phyloP scores from a whole-genome alignment of 1,140 invertebrate species.

The Nebria ingens region DNA sequence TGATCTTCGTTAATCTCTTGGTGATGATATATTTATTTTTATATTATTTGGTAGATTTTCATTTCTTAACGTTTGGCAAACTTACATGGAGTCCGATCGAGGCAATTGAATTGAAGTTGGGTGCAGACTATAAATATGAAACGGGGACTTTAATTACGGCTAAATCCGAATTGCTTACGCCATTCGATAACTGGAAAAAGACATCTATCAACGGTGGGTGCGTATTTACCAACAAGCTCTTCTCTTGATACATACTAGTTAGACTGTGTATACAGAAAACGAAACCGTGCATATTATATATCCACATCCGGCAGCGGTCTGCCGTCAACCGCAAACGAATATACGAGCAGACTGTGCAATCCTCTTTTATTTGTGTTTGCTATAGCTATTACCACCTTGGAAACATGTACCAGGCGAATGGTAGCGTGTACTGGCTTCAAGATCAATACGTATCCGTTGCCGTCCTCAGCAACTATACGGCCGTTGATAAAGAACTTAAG shows the following conservation, averaged over 20 bases:
- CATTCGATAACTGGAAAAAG: conserved; percentile 60
- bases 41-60: conserved; percentile 15
- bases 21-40: background rate
- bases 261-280: background rate
- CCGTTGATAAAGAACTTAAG: conserved; percentile 29
- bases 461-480: conserved; percentile 37
- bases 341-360: conserved; percentile 7
- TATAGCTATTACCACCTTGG: conserved; percentile 33
- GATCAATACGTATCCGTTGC: conserved; percentile 42
- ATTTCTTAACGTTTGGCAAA: conserved; percentile 25
- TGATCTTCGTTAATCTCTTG: no score
- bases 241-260: background rate
- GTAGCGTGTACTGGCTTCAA: conserved; percentile 45
- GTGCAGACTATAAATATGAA: conserved; percentile 39
- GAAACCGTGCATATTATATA: background rate
- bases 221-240: conserved; percentile 21
- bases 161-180: conserved; percentile 49
- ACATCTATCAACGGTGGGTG: conserved; percentile 54
- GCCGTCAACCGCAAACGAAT: background rate
- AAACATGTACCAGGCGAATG: conserved; percentile 31
- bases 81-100: conserved; percentile 47
- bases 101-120: conserved; percentile 39
- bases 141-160: conserved; percentile 34
- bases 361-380: conserved; percentile 16
- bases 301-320: conserved; percentile 2